Evolutionary conservation across 1,140 invertebrate species (phyloP).

Genomic region (Odontomachus brunneus): DNA sequence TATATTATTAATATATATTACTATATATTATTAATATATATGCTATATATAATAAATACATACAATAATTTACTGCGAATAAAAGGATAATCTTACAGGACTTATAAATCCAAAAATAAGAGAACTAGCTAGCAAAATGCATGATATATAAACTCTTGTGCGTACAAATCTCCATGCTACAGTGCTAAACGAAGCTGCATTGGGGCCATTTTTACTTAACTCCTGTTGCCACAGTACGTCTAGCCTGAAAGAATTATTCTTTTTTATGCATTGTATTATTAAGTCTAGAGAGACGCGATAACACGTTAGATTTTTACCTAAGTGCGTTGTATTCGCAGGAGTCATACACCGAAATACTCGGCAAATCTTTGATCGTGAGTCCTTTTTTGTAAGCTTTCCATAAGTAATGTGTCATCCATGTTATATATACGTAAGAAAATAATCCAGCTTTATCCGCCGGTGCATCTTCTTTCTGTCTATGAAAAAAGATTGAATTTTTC

Average conservation of each 20-base stretch:
- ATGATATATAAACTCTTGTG: conserved; percentile 86
- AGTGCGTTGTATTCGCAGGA: conserved; percentile 84
- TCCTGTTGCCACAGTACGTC: conserved; percentile 86
- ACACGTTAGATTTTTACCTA: conserved; percentile 74
- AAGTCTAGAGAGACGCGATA: background rate
- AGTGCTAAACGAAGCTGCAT: conserved; percentile 85
- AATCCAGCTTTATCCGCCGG: conserved; percentile 72
- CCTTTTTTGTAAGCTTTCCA: conserved; percentile 86
- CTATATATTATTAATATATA: too few relatives aligned
- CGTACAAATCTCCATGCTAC: conserved; percentile 87
- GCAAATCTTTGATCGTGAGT: conserved; percentile 83
- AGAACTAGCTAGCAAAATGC: conserved; percentile 85
- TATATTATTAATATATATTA: too few relatives aligned
- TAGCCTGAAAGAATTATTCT: conserved; percentile 78
- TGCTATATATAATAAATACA: conserved; percentile 15
- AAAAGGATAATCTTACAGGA: conserved; percentile 85
- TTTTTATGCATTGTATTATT: background rate
- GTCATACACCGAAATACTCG: conserved; percentile 85
- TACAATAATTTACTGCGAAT: conserved; percentile 22
- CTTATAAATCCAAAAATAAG: conserved; percentile 88
- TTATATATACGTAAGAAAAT: conserved; percentile 85
- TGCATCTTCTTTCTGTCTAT: conserved; percentile 62
- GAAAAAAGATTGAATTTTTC: background rate
- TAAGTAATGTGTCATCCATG: conserved; percentile 87
- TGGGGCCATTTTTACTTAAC: conserved; percentile 88